A percentile compares a stretch with the other conserved stretches of the same genome.
Evolutionary conservation across 2,888 invertebrate genomes (phyloP).

Genomic region (Rhyacophila evoluta): DNA sequence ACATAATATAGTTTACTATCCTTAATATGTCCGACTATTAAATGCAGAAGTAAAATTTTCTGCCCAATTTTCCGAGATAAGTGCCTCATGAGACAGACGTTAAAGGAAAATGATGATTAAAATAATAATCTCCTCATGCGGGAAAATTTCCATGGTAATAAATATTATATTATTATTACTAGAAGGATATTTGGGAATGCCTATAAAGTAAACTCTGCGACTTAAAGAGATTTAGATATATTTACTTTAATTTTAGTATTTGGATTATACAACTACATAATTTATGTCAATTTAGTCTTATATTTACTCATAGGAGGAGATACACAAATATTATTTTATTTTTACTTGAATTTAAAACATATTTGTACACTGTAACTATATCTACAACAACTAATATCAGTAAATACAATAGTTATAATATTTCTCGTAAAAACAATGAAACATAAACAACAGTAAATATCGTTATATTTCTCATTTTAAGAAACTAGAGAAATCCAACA

Average conservation of each 20-base stretch:
- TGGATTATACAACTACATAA: neutral
- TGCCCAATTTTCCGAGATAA: neutral
- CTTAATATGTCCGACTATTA: neutral
- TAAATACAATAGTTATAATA: too few species aligned
- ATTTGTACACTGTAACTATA: too few species aligned
- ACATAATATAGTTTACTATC: neutral
- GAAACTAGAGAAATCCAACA: too few species aligned
- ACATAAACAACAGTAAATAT: too few species aligned
- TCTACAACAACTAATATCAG: too few species aligned
- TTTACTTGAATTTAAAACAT: too few species aligned
- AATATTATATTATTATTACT: neutral
- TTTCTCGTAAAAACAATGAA: too few species aligned
- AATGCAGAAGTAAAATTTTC: conserved; percentile 1
- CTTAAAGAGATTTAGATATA: neutral
- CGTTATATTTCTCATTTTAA: too few species aligned
- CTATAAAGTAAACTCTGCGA: neutral
- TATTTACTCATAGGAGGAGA: too few species aligned
- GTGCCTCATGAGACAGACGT: neutral
- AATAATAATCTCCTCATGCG: neutral
- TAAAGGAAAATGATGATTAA: neutral
- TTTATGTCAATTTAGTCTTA: too few species aligned
- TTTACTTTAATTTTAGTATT: neutral
- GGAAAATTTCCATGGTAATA: neutral
- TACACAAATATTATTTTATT: too few species aligned
- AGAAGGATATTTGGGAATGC: neutral